Percentiles rank a stretch among this genome's conserved stretches.
Evolutionary conservation across 2,113 vertebrate genomes (phyloP).

Genomic region (Cyphomyrus plagiostoma): DNA sequence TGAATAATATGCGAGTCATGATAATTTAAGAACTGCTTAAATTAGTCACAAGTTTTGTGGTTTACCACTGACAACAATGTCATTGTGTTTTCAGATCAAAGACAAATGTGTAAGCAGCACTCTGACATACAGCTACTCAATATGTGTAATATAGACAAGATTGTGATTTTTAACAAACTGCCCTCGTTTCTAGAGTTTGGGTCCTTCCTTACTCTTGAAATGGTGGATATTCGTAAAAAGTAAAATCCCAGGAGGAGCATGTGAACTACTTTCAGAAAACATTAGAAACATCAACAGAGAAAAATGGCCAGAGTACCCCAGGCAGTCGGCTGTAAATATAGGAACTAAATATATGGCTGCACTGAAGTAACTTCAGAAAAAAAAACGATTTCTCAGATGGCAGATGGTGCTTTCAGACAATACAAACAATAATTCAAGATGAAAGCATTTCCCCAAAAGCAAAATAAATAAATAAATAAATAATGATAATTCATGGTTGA

Average conservation of each 20-base stretch:
- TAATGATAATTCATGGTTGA: slow-evolving; percentile 12
- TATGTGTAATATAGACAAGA: neutral
- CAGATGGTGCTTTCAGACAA: slow-evolving; percentile 39
- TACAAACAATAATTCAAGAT: slow-evolving; percentile 44
- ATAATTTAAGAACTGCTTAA: neutral
- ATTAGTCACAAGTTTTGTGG: neutral
- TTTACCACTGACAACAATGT: neutral
- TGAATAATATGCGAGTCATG: neutral
- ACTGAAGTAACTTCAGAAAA: slow-evolving; percentile 33
- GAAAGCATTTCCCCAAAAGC: slow-evolving; percentile 29
- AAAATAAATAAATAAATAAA: slow-evolving; percentile 22
- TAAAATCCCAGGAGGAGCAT: slow-evolving; percentile 26
- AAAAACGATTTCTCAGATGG: slow-evolving; percentile 47
- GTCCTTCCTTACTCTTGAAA: neutral
- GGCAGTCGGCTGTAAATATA: slow-evolving; percentile 36
- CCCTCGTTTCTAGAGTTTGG: neutral
- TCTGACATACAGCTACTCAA: neutral
- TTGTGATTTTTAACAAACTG: neutral
- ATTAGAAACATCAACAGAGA: slow-evolving; percentile 30
- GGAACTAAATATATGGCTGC: slow-evolving; percentile 28
- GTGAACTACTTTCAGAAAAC: slow-evolving; percentile 38
- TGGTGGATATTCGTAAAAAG: slow-evolving; percentile 17
- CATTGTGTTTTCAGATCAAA: neutral
- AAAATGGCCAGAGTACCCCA: slow-evolving; percentile 30
- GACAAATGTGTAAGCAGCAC: slow-evolving; percentile 22